Conservation (phyloP, 2,888 invertebrate species). For the Shargacucullia verbasci region DNA sequence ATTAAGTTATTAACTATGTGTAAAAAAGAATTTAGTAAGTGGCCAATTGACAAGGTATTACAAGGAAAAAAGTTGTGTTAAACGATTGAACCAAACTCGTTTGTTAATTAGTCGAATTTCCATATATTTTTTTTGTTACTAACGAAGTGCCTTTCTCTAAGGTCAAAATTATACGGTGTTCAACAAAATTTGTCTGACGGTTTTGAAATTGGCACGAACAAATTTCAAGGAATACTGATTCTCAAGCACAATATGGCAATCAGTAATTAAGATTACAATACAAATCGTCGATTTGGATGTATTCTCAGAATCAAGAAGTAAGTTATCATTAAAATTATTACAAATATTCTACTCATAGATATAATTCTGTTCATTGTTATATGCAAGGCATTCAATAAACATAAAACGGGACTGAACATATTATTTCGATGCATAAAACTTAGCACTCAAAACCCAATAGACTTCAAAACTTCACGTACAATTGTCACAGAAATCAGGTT, state of each 20-base stretch:
- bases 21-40: constrained; percentile 63
- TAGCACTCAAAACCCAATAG: constrained; percentile 3
- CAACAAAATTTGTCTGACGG: constrained; percentile 8
- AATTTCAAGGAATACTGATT: constrained; percentile 14
- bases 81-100: constrained; percentile 58
- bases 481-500: constrained; percentile 49
- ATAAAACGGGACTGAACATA: too few species aligned
- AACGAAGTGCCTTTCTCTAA: constrained; percentile 62
- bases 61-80: constrained; percentile 61
- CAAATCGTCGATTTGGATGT: too few species aligned
- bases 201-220: constrained; percentile 18
- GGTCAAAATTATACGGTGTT: constrained; percentile 16
- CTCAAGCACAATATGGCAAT: too few species aligned
- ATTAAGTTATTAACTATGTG: constrained; percentile 64
- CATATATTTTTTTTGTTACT: constrained; percentile 55
- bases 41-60: constrained; percentile 67
- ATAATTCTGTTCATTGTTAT: too few species aligned
- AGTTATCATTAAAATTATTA: too few species aligned
- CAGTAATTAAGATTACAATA: too few species aligned
- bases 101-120: constrained; percentile 59
- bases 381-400: too few species aligned
- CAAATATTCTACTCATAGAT: too few species aligned
- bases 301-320: too few species aligned
- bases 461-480: constrained; percentile 12
- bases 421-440: too few species aligned